Evolutionary conservation across 2,888 invertebrate genomes (phyloP).

Genomic region (Andrena bucephala): DNA sequence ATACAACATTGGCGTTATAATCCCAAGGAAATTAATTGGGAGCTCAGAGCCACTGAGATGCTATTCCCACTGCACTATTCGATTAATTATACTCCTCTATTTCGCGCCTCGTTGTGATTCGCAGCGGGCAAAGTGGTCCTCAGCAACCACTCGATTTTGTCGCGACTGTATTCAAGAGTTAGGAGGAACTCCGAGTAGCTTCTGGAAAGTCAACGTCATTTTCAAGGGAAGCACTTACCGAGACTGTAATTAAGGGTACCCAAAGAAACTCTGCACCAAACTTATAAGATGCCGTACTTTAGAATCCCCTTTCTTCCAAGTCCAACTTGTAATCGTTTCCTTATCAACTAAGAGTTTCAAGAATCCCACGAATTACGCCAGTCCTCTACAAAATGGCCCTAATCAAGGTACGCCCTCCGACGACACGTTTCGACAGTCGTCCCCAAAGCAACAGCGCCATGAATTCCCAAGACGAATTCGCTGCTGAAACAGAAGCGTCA

Average conservation of each 20-base stretch:
- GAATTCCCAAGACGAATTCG: conserved; percentile 27
- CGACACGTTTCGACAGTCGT: background rate
- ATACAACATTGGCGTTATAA: background rate
- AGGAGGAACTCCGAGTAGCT: background rate
- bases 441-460: conserved; percentile 7
- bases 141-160: background rate
- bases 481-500: conserved; percentile 31
- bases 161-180: background rate
- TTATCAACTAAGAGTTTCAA: too few species aligned
- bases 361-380: too few species aligned
- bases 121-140: background rate
- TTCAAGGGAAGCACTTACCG: background rate
- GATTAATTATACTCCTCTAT: too few species aligned
- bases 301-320: background rate
- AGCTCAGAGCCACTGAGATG: too few species aligned
- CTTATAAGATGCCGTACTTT: background rate
- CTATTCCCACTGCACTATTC: too few species aligned
- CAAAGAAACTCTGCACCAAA: background rate
- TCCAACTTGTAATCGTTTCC: background rate
- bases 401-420: background rate
- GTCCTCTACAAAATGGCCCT: too few species aligned
- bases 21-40: too few species aligned
- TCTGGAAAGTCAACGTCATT: background rate
- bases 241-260: background rate
- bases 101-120: background rate